Base-by-base conservation (phyloP, 2,888 invertebrate species). In the Entomobrya proxima region DNA sequence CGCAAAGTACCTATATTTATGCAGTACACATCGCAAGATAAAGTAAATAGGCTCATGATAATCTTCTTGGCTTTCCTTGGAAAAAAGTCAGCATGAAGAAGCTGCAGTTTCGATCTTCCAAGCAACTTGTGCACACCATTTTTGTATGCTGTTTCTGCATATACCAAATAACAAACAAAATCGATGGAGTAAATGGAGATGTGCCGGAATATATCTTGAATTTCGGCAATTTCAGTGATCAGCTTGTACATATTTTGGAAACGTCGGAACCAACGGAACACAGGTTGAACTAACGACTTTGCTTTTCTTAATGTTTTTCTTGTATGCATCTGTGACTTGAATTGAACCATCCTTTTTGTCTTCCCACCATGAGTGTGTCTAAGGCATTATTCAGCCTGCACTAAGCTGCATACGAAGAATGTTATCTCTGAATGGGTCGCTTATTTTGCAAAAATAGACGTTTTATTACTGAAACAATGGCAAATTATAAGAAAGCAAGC, bases 201-300 rank as follows among this genome's bases (percentile, higher is more conserved):
- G 32, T 52, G 30, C 75, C 85, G 4, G 79, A 84, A 13, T 77
- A 78, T 37, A 52, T 86, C 3, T 5, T 15, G 18, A 88, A 88
- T 61, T 88, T 88, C 69, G 83, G 76, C 1, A 77, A 85, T 6
- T 88, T 88, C 47, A 77, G 77, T 4, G 85, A 86, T 24, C 79
- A 85, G 6, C 74, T 83, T 24, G 78, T 85, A 1, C 74, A 85
- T 58, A 67, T 79, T n/a, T 72, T 85, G 27, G 88, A 88, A 58
- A 84, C 86, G 1, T 80, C 86, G 18, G 88, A 88, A 13, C 86
- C 86, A 18, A 84, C 83, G 13, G 83, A 84, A 21, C 83, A 84
- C 30, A 50, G 69, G 69, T 69, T 24, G 18, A 21, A 50, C 50
- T 21, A 32, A n/a, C n/a, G n/a, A n/a, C n/a, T n/a, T n/a, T n/a